phyloP scores from a whole-genome alignment of 2,888 invertebrate species.

The Nemoura dubitans region DNA sequence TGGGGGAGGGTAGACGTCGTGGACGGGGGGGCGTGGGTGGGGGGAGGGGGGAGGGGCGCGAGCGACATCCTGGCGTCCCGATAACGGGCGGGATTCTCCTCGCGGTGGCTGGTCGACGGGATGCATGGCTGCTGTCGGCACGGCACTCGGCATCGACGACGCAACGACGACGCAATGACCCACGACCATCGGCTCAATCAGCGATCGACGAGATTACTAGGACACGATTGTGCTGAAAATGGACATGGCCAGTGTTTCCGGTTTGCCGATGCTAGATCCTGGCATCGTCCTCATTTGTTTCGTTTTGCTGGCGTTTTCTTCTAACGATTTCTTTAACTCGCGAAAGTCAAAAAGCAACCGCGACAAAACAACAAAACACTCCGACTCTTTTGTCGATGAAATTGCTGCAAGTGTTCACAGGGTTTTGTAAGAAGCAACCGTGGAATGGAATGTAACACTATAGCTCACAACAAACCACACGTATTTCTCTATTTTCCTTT shows the following conservation, averaged over 20 bases:
- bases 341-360: not conserved
- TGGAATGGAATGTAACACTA: not conserved
- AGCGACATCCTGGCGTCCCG: constrained; percentile 51
- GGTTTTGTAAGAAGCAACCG: not conserved
- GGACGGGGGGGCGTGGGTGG: constrained; percentile 43
- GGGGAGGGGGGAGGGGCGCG: constrained; percentile 54
- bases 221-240: not conserved
- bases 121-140: constrained; percentile 16
- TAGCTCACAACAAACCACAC: not conserved
- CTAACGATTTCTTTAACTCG: not conserved
- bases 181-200: not conserved
- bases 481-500: not conserved
- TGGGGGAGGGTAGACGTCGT: constrained; percentile 47
- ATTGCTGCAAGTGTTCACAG: not conserved
- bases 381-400: not conserved
- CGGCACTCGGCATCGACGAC: not conserved
- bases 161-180: constrained; percentile 9
- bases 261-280: not conserved
- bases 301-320: not conserved
- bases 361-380: not conserved
- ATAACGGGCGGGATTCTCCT: constrained; percentile 43
- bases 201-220: not conserved
- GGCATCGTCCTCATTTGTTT: not conserved
- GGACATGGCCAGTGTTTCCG: not conserved
- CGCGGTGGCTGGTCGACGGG: constrained; percentile 24